phyloP scores from a whole-genome alignment of 1,140 invertebrate genomes.

The Drosophila virilis region DNA sequence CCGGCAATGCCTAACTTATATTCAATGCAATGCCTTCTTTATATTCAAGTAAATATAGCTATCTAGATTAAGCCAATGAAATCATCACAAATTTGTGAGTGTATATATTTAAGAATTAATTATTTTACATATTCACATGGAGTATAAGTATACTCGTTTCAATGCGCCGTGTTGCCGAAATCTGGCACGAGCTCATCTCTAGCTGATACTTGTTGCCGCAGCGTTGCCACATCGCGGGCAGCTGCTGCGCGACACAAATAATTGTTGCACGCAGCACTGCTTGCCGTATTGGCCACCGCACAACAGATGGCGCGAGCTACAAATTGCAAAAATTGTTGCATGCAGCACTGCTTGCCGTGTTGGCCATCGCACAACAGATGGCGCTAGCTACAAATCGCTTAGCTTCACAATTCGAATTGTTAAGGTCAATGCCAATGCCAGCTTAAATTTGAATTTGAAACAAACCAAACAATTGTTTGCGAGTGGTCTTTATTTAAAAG shows the following conservation, averaged over 20 bases:
- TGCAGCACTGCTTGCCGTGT: neutral
- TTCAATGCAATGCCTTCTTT: too few relatives aligned
- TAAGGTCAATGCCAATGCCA: conserved; percentile 31
- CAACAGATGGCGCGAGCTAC: conserved; percentile 32
- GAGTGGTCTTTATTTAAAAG: conserved; percentile 42
- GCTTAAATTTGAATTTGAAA: neutral
- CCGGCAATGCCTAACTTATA: neutral
- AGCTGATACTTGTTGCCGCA: conserved; percentile 13
- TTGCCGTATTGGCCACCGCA: neutral
- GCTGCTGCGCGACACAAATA: neutral
- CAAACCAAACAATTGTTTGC: conserved; percentile 3
- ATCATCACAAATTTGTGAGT: neutral
- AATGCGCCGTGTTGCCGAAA: neutral
- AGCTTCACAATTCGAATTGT: conserved; percentile 20
- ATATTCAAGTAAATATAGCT: too few relatives aligned
- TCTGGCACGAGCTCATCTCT: neutral
- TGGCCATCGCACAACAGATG: conserved; percentile 10
- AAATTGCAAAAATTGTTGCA: neutral
- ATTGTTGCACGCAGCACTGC: neutral
- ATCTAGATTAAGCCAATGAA: too few relatives aligned
- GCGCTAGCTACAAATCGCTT: conserved; percentile 6
- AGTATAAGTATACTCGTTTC: neutral
- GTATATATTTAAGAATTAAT: neutral
- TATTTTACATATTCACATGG: neutral
- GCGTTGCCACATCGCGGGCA: conserved; percentile 30